A percentile compares a stretch with the other conserved stretches of the same genome.
Conservation (phyloP, 1,140 invertebrate species). For the Sitophilus oryzae region DNA sequence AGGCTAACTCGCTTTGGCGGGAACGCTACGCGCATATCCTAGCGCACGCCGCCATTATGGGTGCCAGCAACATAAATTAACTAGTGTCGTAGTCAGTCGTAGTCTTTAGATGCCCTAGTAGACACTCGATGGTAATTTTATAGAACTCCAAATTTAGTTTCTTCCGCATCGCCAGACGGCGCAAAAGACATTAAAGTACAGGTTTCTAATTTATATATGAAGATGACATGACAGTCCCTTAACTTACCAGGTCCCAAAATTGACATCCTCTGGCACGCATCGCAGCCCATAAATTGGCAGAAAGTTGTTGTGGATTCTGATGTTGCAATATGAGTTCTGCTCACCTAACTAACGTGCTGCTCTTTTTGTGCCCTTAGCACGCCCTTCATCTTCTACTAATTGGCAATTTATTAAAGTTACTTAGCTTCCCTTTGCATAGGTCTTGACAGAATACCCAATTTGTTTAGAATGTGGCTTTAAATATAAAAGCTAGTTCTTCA, state of each 20-base stretch:
- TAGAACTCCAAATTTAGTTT: no score
- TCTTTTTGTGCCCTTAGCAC: conserved; percentile 71
- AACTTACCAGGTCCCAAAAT: conserved; percentile 86
- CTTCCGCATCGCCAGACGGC: no score
- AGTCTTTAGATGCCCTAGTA: no score
- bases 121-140: no score
- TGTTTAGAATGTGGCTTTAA: conserved; percentile 58
- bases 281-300: conserved; percentile 93
- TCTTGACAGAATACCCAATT: conserved; percentile 44
- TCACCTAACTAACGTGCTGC: conserved; percentile 89
- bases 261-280: conserved; percentile 95
- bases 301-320: conserved; percentile 87
- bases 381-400: conserved; percentile 80
- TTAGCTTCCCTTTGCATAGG: conserved; percentile 94
- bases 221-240: neutral
- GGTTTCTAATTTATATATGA: no score
- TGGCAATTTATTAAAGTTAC: conserved; percentile 90
- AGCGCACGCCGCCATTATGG: no score
- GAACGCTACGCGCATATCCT: no score
- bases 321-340: conserved; percentile 93
- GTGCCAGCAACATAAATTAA: no score
- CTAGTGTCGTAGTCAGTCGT: no score
- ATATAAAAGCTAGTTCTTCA: conserved; percentile 79
- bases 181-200: no score
- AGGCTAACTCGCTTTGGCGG: no score